Conservation (phyloP, 2,797 vertebrate species). For the Catharus ustulatus region DNA sequence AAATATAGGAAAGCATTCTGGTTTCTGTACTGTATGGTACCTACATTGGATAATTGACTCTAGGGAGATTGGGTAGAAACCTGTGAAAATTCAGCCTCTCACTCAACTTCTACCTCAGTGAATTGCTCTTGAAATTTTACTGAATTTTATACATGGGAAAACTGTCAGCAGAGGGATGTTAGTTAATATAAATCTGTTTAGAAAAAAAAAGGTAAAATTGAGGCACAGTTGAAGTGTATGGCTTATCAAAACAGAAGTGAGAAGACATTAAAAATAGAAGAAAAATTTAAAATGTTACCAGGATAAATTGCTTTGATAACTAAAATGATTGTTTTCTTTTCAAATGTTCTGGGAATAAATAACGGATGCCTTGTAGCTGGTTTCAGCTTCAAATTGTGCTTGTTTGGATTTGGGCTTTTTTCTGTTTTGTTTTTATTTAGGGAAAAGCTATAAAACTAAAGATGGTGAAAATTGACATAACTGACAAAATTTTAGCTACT, state of each 20-base stretch:
- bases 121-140: neutral
- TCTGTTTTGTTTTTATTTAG: neutral
- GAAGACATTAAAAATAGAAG: neutral
- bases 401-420: fast-evolving
- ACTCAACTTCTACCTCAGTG: neutral
- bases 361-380: neutral
- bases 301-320: neutral
- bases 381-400: neutral
- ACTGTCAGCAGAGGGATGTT: neutral
- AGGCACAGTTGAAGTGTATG: neutral
- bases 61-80: neutral
- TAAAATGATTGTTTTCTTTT: neutral
- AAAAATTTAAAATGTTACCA: neutral
- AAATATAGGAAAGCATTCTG: neutral
- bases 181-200: neutral
- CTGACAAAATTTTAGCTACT: neutral
- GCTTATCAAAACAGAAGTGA: neutral
- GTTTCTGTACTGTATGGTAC: neutral
- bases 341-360: neutral
- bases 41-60: neutral
- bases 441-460: neutral
- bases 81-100: neutral
- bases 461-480: neutral
- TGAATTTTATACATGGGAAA: neutral
- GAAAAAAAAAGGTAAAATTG: neutral